These are phyloP conservation scores for Siniperca obscura DNA, from an alignment of 2,797 vertebrate species.

Conservation along the genomic window DNA sequence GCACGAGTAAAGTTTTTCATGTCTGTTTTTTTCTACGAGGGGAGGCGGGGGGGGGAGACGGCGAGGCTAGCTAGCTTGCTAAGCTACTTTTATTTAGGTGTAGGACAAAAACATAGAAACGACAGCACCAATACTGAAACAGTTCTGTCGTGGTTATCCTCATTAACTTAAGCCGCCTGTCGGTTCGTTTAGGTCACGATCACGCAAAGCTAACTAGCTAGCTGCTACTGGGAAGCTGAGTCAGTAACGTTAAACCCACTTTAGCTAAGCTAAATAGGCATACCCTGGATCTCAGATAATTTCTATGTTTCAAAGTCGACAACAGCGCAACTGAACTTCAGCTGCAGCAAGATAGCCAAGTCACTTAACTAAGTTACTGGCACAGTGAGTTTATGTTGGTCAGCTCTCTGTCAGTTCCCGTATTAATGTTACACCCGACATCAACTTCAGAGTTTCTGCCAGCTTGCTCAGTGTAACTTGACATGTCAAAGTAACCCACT, in stretches of 20 bases:
- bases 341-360: background rate
- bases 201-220: conserved; percentile 60
- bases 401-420: background rate
- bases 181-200: background rate
- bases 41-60: conserved; percentile 81
- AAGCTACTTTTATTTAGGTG: conserved; percentile 64
- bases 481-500: conserved; percentile 57
- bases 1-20: conserved; percentile 84
- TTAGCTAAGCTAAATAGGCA: conserved; percentile 63
- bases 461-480: conserved; percentile 56
- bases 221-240: conserved; percentile 66
- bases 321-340: background rate
- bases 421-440: conserved; percentile 4
- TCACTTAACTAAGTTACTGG: background rate
- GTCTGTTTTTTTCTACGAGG: conserved; percentile 77
- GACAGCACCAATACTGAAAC: conserved; percentile 13
- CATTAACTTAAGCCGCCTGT: conserved; percentile 37
- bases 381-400: background rate
- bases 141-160: background rate
- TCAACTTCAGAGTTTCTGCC: conserved; percentile 35
- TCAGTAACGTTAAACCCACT: conserved; percentile 64
- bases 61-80: conserved; percentile 75
- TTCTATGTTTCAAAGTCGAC: conserved; percentile 4
- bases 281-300: conserved; percentile 11
- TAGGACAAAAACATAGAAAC: conserved; percentile 19